Evolutionary conservation across 2,888 invertebrate species (phyloP), one percentile per base, ranked within the genome.

Genomic region (Drosophila buzzatii): DNA sequence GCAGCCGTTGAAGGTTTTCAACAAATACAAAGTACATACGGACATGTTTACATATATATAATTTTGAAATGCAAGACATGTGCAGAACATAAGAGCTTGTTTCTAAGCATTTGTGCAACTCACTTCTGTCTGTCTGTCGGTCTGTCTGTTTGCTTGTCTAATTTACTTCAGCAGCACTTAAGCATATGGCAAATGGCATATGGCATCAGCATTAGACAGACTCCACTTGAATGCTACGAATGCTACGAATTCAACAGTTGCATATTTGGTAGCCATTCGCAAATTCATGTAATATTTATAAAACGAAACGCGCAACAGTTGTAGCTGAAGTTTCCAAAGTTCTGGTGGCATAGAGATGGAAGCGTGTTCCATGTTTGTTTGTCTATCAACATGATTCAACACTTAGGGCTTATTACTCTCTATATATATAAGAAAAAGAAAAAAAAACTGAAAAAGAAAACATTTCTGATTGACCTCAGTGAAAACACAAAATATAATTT

Each of bases 61-160:
- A 79, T 78, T 72, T 23, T 33, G 35, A 53, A 61, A 60, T 60
- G 73, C 58, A 58, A 52, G 39, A 67, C 47, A 63, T 67, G 56
- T 47, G 45, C 39, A 20, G 18, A 16, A 23, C 47, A 49, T 45
- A n/a, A 35, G 49, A 56, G 52, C 39, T 52, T 39, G 35, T 41
- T 57, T 45, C 35, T 56, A 41, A 71, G 62, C 44, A 52, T 42
- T 44, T 71, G n/a, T 52, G n/a, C 39, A 58, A 51, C 49, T 42
- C n/a, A 41, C 20, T 18, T 41, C 41, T 16, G 12, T 18, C 20
- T 14, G 47, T 35, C 45, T 44, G 47, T 23, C 37, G 9, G 39
- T 7, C 45, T 23, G 27, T 16, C 37, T 20, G 33, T 31, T n/a
- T 8, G 23, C 4, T 16, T 45, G 41, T 47, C 20, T 47, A 23